These are phyloP conservation scores for Sthenelais limicola DNA, from an alignment of 2,888 invertebrate species.

Conservation along the genomic window DNA sequence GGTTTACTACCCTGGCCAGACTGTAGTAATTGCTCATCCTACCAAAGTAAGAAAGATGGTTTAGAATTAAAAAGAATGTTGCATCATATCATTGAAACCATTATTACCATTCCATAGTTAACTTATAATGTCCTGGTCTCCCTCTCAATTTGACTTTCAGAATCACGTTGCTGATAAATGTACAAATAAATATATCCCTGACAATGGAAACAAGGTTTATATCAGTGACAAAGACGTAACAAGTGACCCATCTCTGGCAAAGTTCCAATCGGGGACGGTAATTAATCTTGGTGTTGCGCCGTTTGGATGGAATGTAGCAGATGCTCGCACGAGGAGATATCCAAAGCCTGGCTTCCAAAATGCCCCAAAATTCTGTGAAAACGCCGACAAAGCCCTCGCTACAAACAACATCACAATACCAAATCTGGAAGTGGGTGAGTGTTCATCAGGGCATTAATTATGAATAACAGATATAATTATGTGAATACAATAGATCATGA, in stretches of 20 bases:
- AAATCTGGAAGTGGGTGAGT: conserved; percentile 39
- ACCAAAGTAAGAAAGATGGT: conserved; percentile 42
- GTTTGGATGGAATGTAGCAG: conserved; percentile 24
- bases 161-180: conserved; percentile 47
- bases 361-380: conserved; percentile 47
- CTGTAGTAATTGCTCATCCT: conserved; percentile 46
- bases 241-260: conserved; percentile 25
- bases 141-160: conserved; percentile 35
- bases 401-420: conserved; percentile 43
- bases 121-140: background rate
- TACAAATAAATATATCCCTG: conserved; percentile 46
- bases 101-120: background rate
- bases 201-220: conserved; percentile 42
- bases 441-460: no score
- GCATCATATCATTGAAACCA: background rate
- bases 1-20: conserved; percentile 46
- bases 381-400: conserved; percentile 46
- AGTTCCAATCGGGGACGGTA: conserved; percentile 21
- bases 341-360: conserved; percentile 48
- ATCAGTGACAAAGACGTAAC: conserved; percentile 11
- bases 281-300: conserved; percentile 44
- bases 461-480: no score
- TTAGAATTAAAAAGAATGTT: conserved; percentile 1
- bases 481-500: no score
- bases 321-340: conserved; percentile 40